phyloP scores from a whole-genome alignment of 2,888 invertebrate genomes.

The Machimus atricapillus region DNA sequence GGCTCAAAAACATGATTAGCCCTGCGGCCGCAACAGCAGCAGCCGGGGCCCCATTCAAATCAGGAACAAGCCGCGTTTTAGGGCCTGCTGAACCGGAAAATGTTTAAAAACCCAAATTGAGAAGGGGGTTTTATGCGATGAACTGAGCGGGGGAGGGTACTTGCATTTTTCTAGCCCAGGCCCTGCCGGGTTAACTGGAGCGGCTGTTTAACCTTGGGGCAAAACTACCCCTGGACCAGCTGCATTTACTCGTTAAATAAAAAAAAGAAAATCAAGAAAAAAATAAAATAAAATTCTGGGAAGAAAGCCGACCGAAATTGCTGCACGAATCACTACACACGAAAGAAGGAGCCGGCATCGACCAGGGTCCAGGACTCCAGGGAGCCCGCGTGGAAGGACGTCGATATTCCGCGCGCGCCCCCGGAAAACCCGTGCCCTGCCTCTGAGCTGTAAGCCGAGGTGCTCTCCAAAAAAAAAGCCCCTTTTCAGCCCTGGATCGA shows the following conservation, averaged over 20 bases:
- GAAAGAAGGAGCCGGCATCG: not conserved
- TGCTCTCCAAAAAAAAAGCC: not conserved
- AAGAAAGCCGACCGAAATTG: constrained; percentile 8
- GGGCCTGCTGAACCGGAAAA: not conserved
- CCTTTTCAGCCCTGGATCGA: not conserved
- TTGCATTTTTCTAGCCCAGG: not conserved
- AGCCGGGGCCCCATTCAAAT: not conserved
- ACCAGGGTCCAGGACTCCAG: not conserved
- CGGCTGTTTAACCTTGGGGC: constrained; percentile 13
- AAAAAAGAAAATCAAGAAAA: not conserved
- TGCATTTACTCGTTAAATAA: not conserved
- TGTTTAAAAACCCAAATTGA: not conserved
- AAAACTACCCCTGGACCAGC: not conserved
- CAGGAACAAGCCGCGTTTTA: not conserved
- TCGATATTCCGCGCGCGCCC: not conserved
- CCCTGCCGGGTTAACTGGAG: constrained; percentile 2
- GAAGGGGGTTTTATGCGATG: not conserved
- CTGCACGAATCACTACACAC: constrained; percentile 20
- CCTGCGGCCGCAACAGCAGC: not conserved
- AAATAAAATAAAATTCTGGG: not conserved
- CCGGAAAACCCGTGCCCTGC: not conserved
- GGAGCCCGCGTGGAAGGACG: not conserved
- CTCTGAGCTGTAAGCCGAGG: not conserved
- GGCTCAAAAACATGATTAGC: constrained; percentile 3
- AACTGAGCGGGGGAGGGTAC: not conserved